Percentiles rank a stretch among this genome's conserved stretches.
phyloP scores from a whole-genome alignment of 2,888 invertebrate species.

The Syritta pipiens region DNA sequence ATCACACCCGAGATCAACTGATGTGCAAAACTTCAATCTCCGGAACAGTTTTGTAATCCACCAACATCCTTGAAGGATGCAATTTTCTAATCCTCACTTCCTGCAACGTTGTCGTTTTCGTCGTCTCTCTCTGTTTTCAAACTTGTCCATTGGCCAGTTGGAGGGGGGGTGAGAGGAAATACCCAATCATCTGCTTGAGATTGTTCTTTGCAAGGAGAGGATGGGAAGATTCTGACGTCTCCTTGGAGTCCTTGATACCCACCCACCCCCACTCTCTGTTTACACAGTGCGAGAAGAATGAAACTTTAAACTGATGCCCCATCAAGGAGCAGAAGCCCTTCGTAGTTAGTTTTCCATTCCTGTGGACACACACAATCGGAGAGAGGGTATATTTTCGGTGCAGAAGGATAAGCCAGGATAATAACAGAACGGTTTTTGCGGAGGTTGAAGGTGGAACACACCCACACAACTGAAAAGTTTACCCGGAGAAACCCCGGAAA shows the following conservation, averaged over 20 bases:
- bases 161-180: constrained; percentile 51
- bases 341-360: constrained; percentile 49
- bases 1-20: constrained; percentile 32
- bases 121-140: constrained; percentile 4
- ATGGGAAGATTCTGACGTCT: too few species aligned
- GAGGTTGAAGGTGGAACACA: constrained; percentile 27
- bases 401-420: constrained; percentile 37
- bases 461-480: constrained; percentile 41
- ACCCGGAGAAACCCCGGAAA: constrained; percentile 4
- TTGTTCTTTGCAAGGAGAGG: too few species aligned
- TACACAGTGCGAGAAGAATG: constrained; percentile 32
- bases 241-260: constrained; percentile 13
- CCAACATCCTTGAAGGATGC: constrained; percentile 59
- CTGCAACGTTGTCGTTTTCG: constrained; percentile 27
- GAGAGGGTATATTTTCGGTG: constrained; percentile 42
- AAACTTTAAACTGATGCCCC: constrained; percentile 49
- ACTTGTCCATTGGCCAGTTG: constrained; percentile 51
- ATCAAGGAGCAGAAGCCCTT: constrained; percentile 23
- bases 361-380: constrained; percentile 27
- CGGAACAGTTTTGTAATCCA: constrained; percentile 54
- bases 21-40: constrained; percentile 52
- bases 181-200: constrained; percentile 53
- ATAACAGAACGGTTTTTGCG: too few species aligned
- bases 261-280: constrained; percentile 13
- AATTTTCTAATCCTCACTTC: constrained; percentile 59